Base-by-base conservation (phyloP, 2,888 invertebrate genomes). In the Hirudinaria manillensis region DNA sequence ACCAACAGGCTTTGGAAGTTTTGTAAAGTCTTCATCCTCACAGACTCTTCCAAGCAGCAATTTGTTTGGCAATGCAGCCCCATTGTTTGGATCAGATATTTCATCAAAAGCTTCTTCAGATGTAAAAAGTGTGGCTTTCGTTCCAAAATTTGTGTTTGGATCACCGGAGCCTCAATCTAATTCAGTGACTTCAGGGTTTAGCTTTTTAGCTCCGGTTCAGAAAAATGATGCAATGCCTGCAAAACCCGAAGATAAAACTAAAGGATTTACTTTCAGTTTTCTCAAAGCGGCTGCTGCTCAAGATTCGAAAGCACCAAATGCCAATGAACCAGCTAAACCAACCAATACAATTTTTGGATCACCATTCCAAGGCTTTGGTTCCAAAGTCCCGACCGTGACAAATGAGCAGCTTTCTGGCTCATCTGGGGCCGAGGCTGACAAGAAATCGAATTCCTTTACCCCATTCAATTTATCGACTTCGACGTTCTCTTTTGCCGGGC, bases 401-500 rank as follows among this genome's bases (percentile, higher is more conserved):
- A 45, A 45, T 7, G 45, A 45, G 45, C 45, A 45, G 45, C 13
- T 16, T 6, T 45, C 45, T 7, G 27, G n/a, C 16, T 45, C 13
- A 10, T 45, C 45, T 45, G 45, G 10, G 4, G 10, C 3, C 10
- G 36, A 36, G 36, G 36, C 36, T 36, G 36, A 36, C 36, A 36
- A 36, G 45, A 45, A 45, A 45, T 45, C 45, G 16, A 45, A 1
- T 45, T 45, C 6, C 16, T 45, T 7, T 10, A 16, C 45, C 16
- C 45, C 45, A 45, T 45, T 45, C 16, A 45, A 45, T 45, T 16
- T 45, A 4, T 45, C 45, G 32, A 66, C 74, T 3, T 36, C 66
- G 1, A 45, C 45, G n/a, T 74, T 74, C 51, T 2, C 27, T 13
- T 74, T 74, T 74, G 74, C 66, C 19, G 74, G 74, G 27, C 27